Evolutionary conservation across 2,797 vertebrate genomes (phyloP), one percentile per base, ranked within the genome.

Genomic region (Tauraco hartlaubi): DNA sequence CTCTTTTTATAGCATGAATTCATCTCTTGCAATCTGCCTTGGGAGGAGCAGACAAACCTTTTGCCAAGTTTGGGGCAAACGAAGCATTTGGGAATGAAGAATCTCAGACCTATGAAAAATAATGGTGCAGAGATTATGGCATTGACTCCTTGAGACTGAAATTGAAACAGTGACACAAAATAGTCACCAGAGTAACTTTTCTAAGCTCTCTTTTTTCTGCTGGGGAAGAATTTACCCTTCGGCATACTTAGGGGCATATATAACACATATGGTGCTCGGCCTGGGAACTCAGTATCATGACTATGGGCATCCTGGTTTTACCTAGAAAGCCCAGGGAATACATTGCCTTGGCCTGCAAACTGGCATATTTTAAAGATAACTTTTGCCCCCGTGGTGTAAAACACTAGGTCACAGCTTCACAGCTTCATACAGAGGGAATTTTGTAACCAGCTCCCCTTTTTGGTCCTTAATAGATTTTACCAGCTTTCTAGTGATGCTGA

Each of bases 231-330:
- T 43, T 20, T 33, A 12, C 15, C 26, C 44, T 17, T 72, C n/a
- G 48, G 55, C 19, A 35, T 39, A 71, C 46, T 29, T 19, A 39
- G 9, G 17, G 14, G 4, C n/a, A 69, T 15, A 35, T 28, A 59
- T 11, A 56, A 76, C 3, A 37, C 20, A 46, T 15, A 66, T 0
- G 1, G 4, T 19, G 28, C 37, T 61, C 21, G 22, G 37, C 9
- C 37, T 46, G 56, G 9, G n/a, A 85, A 44, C 11, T 85, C 82
- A 46, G 35, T 7, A 33, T 49, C 20, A 28, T 2, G 20, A 55
- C 25, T 4, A 35, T 2, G 6, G n/a, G 26, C 48, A 49, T 35
- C 56, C 52, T 74, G 35, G 58, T 80, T 69, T 62, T 48, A 68
- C 31, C 15, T 81, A 17, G 39, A 80, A 88, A 85, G 29, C 5